Base-by-base conservation (phyloP, 2,888 invertebrate species). In the Subacronicta megacephala region DNA sequence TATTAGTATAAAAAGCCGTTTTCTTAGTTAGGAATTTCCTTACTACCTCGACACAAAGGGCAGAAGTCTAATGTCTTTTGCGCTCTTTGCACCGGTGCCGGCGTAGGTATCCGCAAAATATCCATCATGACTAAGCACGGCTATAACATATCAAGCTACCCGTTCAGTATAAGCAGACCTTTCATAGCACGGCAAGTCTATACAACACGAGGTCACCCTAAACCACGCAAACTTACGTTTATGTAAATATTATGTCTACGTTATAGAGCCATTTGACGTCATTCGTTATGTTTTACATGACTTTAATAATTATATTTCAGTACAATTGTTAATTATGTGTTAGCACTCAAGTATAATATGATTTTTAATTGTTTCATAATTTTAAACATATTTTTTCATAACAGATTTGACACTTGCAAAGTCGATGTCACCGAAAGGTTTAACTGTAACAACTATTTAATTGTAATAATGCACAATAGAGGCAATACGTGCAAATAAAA, bases 401-500 rank as follows among this genome's bases (percentile, higher is more conserved):
- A 29, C 29, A 29, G n/a, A n/a, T n/a, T n/a, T n/a, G n/a, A n/a
- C n/a, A n/a, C n/a, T n/a, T n/a, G n/a, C n/a, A n/a, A n/a, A n/a
- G n/a, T n/a, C n/a, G n/a, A n/a, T n/a, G n/a, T n/a, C n/a, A n/a
- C n/a, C n/a, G n/a, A n/a, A n/a, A n/a, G n/a, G n/a, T n/a, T n/a
- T n/a, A n/a, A n/a, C n/a, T n/a, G n/a, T n/a, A n/a, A n/a, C n/a
- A n/a, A n/a, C n/a, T n/a, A n/a, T n/a, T n/a, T n/a, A n/a, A n/a
- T n/a, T n/a, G n/a, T n/a, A 23, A 40, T 13, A 20, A n/a, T 16
- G 23, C 13, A 23, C 23, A 26, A 42, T 26, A 16, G 26, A 13
- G 1, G 6, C 16, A 17, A 17, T 3, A 20, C n/a, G 7, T 7
- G 9, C 40, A 23, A 59, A 59, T 51, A 65, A 58, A 49, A 18